These are phyloP conservation scores for Trichosurus vulpecula DNA, from an alignment of 2,797 vertebrate genomes.

Conservation along the genomic window DNA sequence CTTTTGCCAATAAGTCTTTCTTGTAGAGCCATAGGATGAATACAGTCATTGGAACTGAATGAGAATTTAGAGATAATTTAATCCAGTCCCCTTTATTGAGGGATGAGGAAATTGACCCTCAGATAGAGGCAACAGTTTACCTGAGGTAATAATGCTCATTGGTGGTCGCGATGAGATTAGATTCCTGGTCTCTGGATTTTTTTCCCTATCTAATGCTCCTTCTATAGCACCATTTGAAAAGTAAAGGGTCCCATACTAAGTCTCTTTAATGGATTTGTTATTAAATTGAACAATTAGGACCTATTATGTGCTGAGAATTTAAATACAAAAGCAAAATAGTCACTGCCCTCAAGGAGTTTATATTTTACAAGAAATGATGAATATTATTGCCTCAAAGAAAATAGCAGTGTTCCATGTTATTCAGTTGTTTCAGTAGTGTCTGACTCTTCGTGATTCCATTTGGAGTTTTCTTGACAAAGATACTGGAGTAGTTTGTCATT, in stretches of 20 bases:
- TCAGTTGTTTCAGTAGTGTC: background rate
- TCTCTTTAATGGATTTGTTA: conserved; percentile 28
- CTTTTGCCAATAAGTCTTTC: background rate
- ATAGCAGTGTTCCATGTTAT: background rate
- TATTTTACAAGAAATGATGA: background rate
- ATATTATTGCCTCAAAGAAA: background rate
- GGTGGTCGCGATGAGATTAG: background rate
- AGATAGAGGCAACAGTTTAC: background rate
- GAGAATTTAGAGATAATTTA: background rate
- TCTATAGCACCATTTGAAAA: background rate
- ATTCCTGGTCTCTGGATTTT: background rate
- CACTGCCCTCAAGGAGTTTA: background rate
- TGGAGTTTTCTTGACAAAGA: background rate
- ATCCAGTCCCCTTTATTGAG: conserved; percentile 28
- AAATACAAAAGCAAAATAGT: background rate
- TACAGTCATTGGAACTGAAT: background rate
- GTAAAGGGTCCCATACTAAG: background rate
- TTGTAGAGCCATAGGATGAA: background rate
- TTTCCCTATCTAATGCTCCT: background rate
- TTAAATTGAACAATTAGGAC: background rate
- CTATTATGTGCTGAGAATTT: background rate
- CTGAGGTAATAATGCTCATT: conserved; percentile 14
- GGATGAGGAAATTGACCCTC: background rate
- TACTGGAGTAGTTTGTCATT: background rate
- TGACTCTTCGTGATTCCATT: background rate